Base-by-base conservation (phyloP, 2,113 vertebrate genomes). In the Cichladusa arquata region DNA sequence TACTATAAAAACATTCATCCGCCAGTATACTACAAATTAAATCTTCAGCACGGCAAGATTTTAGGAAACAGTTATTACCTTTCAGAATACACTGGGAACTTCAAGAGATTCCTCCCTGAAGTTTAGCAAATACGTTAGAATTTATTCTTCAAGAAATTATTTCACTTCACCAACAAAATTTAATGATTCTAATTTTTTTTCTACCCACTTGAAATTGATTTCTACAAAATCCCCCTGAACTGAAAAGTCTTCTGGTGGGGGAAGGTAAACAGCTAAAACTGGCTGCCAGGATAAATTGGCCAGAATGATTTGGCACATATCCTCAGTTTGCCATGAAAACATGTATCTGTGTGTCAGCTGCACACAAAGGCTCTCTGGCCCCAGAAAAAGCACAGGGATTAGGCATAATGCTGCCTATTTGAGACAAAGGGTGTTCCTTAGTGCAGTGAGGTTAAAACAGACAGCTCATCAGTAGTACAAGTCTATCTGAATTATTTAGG, bases 401-500 rank as follows among this genome's bases (percentile, higher is more conserved):
- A 96, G 66, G 23, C 78, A 61, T 91, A 92, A 92, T 76, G 87
- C 87, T 82, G 54, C 84, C 70, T 88, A 12, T 91, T 76, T 87
- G 78, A 92, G 87, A 95, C 86, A 94, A 90, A 92, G 81, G 57
- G n/a, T 92, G 47, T 79, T 87, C 61, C 53, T 84, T 44, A 69
- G 73, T 70, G 45, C 74, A 82, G 8, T 9, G 58, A 70, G 81
- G 84, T 89, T 95, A 85, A 89, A 95, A 87, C 69, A 78, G 77
- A 57, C 48, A 72, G 73, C 42, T 89, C 50, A 48, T 92, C 84
- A 65, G 70, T 76, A 85, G 70, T 82, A 64, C 69, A 78, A 87
- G 66, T 72, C 70, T 61, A 33, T 87, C 36, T 92, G 65, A 91
- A 93, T 96, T 91, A 90, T 81, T 95, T 86, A 93, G 64, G 47